Evolutionary conservation across 1,140 invertebrate species (phyloP), one percentile per base, ranked within the genome.

Genomic region (Tyrophagus putrescentiae): DNA sequence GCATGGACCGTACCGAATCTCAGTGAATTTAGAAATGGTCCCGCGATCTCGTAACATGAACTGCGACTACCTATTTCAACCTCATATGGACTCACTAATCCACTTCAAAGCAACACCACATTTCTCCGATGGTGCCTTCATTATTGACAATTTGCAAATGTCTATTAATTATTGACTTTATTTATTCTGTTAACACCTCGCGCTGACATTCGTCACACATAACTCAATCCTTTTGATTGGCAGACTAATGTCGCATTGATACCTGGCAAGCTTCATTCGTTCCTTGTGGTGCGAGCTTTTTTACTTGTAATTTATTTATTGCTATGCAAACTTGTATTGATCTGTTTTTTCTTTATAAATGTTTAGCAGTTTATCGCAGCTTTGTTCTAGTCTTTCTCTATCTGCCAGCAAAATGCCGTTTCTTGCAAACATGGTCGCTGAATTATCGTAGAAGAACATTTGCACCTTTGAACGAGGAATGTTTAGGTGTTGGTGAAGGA

Each of bases 1-100:
- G n/a, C 50, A 53, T 48, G 45, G 45, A 21, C 21, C 45, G 18
- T 48, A 48, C 7, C 50, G 50, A 53, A 53, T 27, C 29, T 53
- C n/a, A 5, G 27, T 4, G 25, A 54, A 48, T 48, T 48, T 21
- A 48, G 23, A 7, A 48, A 48, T 21, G 45, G 45, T 33, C 25
- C 52, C 11, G 52, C 31, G 27, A 13, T 13, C 31, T 1, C 13
- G 27, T 29, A 50, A 50, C n/a, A 7, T 48, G 7, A 23, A 7
- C 6, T 18, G 9, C 4, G 21, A 54, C 1, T 25, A 11, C 32
- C 4, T 54, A 32, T 3, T 33, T 54, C 32, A 34, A 34, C 52
- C 52, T 54, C 39, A n/a, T n/a, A n/a, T n/a, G n/a, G 4, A 13
- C n/a, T 13, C 18, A 34, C 21, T 13, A 18, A 11, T 50, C 3